phyloP scores from a whole-genome alignment of 2,888 invertebrate species.

The Ypsolopha scabrella region DNA sequence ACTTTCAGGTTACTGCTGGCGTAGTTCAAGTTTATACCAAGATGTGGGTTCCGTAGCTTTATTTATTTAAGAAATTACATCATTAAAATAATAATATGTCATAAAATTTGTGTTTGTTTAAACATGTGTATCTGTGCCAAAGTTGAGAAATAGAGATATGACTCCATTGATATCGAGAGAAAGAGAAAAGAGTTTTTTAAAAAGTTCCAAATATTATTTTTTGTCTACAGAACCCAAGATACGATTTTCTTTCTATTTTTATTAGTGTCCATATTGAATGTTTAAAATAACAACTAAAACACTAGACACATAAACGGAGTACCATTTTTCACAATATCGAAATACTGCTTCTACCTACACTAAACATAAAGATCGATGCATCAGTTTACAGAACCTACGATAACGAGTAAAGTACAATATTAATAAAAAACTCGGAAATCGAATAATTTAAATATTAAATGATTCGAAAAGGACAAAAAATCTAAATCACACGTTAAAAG shows the following conservation, averaged over 20 bases:
- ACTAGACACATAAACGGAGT: constrained; percentile 52
- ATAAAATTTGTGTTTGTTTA: too few relatives aligned
- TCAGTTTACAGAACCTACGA: constrained; percentile 35
- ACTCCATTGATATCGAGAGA: too few relatives aligned
- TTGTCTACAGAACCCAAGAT: neutral
- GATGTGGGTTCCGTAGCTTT: too few relatives aligned
- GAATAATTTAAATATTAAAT: constrained; percentile 30
- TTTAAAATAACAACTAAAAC: constrained; percentile 51
- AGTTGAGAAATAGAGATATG: too few relatives aligned
- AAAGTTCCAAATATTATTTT: constrained; percentile 3
- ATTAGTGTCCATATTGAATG: constrained; percentile 23
- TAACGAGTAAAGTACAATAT: constrained; percentile 33
- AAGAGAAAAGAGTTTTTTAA: too few relatives aligned
- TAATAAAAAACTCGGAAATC: constrained; percentile 28
- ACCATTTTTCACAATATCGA: constrained; percentile 42
- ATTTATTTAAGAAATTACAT: too few relatives aligned
- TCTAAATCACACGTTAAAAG: constrained; percentile 17
- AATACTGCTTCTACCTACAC: constrained; percentile 55
- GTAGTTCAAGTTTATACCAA: too few relatives aligned
- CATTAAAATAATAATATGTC: too few relatives aligned
- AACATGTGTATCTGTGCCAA: too few relatives aligned
- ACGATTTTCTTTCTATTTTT: neutral
- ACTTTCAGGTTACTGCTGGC: too few relatives aligned
- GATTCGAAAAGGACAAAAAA: constrained; percentile 41
- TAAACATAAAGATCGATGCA: constrained; percentile 41